phyloP scores from a whole-genome alignment of 2,797 vertebrate species.

The Cynopterus sphinx region DNA sequence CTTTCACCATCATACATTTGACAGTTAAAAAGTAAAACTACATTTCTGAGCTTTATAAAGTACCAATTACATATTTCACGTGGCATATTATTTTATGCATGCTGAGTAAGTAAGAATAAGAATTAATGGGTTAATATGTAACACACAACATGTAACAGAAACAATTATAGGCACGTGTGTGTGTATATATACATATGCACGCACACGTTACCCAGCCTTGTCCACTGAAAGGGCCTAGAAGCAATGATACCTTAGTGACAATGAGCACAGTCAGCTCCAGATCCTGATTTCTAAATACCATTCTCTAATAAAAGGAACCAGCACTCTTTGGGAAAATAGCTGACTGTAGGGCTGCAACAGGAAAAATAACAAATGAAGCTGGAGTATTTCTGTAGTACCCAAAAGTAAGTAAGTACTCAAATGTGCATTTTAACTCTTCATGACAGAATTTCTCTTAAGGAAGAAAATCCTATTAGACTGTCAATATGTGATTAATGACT shows the following conservation, averaged over 20 bases:
- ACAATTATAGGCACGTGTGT: background rate
- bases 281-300: background rate
- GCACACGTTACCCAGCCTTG: background rate
- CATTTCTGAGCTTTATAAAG: background rate
- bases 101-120: conserved; percentile 2
- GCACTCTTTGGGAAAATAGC: background rate
- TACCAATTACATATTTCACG: background rate
- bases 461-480: background rate
- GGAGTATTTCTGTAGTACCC: background rate
- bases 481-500: background rate
- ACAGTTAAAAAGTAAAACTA: background rate
- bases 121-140: conserved; percentile 37
- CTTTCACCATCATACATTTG: background rate
- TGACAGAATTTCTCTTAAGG: background rate
- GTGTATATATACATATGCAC: background rate
- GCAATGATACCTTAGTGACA: background rate
- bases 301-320: background rate
- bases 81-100: background rate
- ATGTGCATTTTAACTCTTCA: background rate
- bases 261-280: background rate
- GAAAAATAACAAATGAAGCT: background rate
- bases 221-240: background rate
- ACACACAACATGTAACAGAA: background rate
- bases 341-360: background rate
- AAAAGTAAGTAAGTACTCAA: background rate